Percentiles rank a stretch among this genome's conserved stretches.
These are phyloP conservation scores for Zelleria hepariella DNA, from an alignment of 2,888 invertebrate genomes.

Conservation along the genomic window DNA sequence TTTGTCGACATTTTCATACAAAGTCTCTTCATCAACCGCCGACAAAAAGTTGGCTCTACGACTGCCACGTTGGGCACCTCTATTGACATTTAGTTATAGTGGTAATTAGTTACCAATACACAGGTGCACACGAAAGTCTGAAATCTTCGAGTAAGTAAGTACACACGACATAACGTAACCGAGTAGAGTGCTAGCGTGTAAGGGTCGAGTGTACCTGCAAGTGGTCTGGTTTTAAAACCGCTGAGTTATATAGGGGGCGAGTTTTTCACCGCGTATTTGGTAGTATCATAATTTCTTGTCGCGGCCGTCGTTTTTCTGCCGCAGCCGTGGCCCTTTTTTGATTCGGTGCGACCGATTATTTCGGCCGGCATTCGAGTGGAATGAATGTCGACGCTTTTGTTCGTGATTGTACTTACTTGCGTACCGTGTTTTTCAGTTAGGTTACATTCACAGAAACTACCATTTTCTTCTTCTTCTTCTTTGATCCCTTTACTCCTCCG, in stretches of 20 bases:
- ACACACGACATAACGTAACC: too few species aligned
- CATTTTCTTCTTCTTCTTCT: background rate
- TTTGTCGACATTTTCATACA: too few species aligned
- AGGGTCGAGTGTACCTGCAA: background rate
- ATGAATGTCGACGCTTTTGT: conserved; percentile 3
- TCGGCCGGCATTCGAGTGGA: conserved; percentile 25
- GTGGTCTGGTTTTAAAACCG: background rate
- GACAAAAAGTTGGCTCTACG: too few species aligned
- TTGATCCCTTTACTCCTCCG: too few species aligned
- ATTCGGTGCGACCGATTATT: conserved; percentile 14
- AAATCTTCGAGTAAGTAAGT: background rate
- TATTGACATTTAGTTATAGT: too few species aligned
- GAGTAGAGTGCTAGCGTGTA: too few species aligned
- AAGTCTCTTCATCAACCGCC: too few species aligned
- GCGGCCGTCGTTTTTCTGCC: conserved; percentile 25
- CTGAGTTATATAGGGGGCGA: conserved; percentile 31
- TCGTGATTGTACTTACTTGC: background rate
- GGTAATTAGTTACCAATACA: too few species aligned
- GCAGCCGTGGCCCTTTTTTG: conserved; percentile 37
- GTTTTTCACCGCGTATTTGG: conserved; percentile 61
- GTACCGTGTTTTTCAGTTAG: background rate
- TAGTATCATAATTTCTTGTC: conserved; percentile 67
- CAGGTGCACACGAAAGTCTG: background rate
- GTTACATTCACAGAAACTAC: background rate
- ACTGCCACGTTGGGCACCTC: too few species aligned